phyloP scores from a whole-genome alignment of 2,113 vertebrate species.

The Podarcis muralis region DNA sequence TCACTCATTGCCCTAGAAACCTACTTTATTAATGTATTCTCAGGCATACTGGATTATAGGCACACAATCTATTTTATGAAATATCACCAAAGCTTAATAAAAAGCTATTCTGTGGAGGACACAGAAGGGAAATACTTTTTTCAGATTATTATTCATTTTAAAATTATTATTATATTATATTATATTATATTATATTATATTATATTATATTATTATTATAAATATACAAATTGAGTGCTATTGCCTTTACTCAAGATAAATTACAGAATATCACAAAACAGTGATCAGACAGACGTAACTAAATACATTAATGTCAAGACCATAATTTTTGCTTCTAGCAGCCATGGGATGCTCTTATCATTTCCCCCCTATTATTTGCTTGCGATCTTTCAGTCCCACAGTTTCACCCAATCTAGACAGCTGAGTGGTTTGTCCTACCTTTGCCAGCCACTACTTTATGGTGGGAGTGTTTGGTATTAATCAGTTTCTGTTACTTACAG shows the following conservation, averaged over 20 bases:
- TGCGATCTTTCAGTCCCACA: not conserved
- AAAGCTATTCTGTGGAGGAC: conserved; percentile 10
- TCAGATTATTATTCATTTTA: not conserved
- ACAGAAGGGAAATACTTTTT: not conserved
- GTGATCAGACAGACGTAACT: not conserved
- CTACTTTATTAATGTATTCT: conserved; percentile 58
- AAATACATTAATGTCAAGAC: not conserved
- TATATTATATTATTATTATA: too few relatives aligned
- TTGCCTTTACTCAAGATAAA: not conserved
- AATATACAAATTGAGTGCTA: too few relatives aligned
- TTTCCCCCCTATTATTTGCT: too few relatives aligned
- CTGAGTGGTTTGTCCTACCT: not conserved
- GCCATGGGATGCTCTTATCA: not conserved
- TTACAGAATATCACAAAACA: not conserved
- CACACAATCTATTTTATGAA: conserved; percentile 9
- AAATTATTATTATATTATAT: not conserved
- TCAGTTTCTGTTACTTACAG: not conserved
- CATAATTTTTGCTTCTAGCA: not conserved
- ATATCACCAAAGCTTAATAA: not conserved
- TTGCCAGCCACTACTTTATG: not conserved
- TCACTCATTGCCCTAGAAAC: conserved; percentile 64
- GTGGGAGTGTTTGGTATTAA: too few relatives aligned
- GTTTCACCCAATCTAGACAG: not conserved
- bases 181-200: too few relatives aligned
- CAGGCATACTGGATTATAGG: not conserved